These are phyloP conservation scores for Watsonalla binaria DNA, from an alignment of 2,888 invertebrate genomes.

Conservation along the genomic window DNA sequence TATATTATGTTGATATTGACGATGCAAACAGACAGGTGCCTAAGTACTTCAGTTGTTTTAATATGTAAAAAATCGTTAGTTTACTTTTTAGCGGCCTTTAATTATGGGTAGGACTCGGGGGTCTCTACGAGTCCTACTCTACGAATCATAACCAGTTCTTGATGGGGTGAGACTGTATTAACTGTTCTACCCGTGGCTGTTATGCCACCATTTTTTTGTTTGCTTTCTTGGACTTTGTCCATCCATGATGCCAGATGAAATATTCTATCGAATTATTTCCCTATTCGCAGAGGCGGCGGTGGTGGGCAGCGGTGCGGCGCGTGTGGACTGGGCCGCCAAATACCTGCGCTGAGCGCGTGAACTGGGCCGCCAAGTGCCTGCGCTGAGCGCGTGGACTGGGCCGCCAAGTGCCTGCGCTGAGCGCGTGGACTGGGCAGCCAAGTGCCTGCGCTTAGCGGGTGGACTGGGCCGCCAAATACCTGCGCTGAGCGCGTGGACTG, in stretches of 20 bases:
- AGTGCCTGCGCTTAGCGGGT: conserved; percentile 67
- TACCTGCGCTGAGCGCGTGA: conserved; percentile 67
- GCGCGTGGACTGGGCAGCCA: not conserved
- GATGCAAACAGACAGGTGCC: no score
- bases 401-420: conserved; percentile 84
- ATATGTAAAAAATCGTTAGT: no score
- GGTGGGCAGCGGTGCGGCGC: conserved; percentile 58
- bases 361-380: conserved; percentile 33
- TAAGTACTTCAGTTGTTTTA: no score
- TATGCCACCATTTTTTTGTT: not conserved
- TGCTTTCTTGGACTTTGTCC: not conserved
- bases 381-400: conserved; percentile 84
- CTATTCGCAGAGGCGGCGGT: conserved; percentile 51
- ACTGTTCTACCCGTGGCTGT: no score
- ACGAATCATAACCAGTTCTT: no score
- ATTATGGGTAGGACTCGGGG: no score
- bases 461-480: conserved; percentile 91
- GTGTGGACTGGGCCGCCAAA: conserved; percentile 91
- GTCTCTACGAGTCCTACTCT: no score
- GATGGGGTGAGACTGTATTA: no score
- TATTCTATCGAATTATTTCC: not conserved
- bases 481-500: conserved; percentile 38
- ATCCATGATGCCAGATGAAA: not conserved
- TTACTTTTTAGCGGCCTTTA: no score
- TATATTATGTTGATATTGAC: no score